phyloP scores from a whole-genome alignment of 2,797 vertebrate species.

The Acipenser ruthenus region DNA sequence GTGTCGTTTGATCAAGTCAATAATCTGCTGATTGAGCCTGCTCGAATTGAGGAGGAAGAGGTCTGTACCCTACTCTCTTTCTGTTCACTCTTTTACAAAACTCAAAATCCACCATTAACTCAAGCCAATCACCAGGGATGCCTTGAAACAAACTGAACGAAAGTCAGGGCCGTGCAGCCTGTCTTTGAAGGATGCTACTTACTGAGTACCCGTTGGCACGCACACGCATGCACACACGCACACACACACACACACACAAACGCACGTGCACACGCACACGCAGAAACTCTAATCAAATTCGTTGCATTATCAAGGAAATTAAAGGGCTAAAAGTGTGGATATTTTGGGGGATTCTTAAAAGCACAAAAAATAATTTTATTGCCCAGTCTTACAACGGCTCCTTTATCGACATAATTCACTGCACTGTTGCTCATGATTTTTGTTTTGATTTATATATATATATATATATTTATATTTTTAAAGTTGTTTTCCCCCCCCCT shows the following conservation, averaged over 20 bases:
- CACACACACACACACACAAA: too few relatives aligned
- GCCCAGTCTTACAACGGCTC: not conserved
- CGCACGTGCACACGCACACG: too few relatives aligned
- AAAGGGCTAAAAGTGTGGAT: not conserved
- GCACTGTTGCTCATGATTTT: constrained; percentile 22
- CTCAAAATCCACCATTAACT: constrained; percentile 35
- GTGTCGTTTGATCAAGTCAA: constrained; percentile 99
- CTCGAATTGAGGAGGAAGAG: constrained; percentile 99
- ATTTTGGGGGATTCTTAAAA: not conserved
- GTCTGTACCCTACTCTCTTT: constrained; percentile 83
- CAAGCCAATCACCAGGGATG: constrained; percentile 39
- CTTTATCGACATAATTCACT: constrained; percentile 35
- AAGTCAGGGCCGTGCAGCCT: constrained; percentile 40
- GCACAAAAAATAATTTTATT: not conserved
- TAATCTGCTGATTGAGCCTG: constrained; percentile 99
- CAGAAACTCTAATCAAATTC: too few relatives aligned
- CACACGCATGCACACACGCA: too few relatives aligned
- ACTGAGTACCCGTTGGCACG: too few relatives aligned
- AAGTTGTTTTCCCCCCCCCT: constrained; percentile 36
- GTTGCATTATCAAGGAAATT: too few relatives aligned
- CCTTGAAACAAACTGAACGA: constrained; percentile 11
- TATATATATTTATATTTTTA: too few relatives aligned
- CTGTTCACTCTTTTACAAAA: constrained; percentile 34
- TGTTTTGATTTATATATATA: constrained; percentile 12
- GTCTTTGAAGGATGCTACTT: constrained; percentile 12